Evolutionary conservation across 1,140 invertebrate genomes (phyloP), one percentile per base, ranked within the genome.

Genomic region (Alviniconcha marisindica): DNA sequence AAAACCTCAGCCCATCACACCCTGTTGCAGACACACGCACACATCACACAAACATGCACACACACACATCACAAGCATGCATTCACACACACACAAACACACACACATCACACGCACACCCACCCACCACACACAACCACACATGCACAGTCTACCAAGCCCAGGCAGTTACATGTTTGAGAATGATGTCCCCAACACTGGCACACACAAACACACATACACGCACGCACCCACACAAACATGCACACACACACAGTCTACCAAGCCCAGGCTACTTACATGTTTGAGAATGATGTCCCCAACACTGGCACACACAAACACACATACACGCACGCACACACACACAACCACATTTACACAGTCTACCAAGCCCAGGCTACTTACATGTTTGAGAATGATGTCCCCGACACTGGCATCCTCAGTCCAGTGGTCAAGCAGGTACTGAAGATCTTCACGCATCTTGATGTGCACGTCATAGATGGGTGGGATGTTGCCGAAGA

Each of bases 401-500:
- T 96, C 95, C 12, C 97, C 97, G 89, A 98, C 96, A 88, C 95
- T 95, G 0, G 83, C 73, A 88, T 97, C 96, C 91, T 98, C 97
- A 74, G 94, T 95, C 97, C 97, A 98, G 88, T 96, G 94, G 2
- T 94, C 91, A 54, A 96, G 95, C 5, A 94, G 87, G 85, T 95
- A 95, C 76, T 94, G 94, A 21, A 98, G 93, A 90, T 97, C 96
- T 85, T 97, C 95, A 81, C 97, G 92, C 94, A 98, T 96, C 88
- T 96, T 95, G 90, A 96, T 95, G 93, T 99, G 98, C 60, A 98
- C 96, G 89, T 98, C 96, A 91, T 97, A 97, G 89, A 99, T 99
- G 40, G 97, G 97, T 77, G 97, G 96, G 90, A 99, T 95, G 92
- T 99, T 98, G 78, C 97, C 97, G 94, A 99, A 99, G 86, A 99